phyloP scores from a whole-genome alignment of 2,888 invertebrate genomes.

The Clistopyga incitator region DNA sequence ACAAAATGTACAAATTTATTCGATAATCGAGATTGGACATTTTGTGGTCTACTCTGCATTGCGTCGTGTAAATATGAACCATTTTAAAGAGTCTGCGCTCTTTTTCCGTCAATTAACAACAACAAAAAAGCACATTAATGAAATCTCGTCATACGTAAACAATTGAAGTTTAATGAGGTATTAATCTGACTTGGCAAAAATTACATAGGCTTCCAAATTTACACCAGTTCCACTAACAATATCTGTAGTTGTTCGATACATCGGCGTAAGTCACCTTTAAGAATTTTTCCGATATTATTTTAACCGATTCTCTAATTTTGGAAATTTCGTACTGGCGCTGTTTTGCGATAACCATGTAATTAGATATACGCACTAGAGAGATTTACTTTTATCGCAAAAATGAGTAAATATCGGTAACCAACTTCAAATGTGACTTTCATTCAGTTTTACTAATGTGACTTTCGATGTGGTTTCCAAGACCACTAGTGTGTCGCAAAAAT shows the following conservation, averaged over 20 bases:
- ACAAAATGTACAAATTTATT: conserved; percentile 25
- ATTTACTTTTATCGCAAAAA: neutral
- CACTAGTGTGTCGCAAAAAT: neutral
- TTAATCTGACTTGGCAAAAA: conserved; percentile 14
- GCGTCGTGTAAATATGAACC: conserved; percentile 37
- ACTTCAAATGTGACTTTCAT: conserved; percentile 2
- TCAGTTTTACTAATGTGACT: neutral
- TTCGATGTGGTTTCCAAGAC: neutral
- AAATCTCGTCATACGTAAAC: neutral
- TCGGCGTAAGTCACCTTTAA: conserved; percentile 21
- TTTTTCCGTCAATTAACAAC: conserved; percentile 20
- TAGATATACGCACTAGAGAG: conserved; percentile 6
- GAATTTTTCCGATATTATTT: neutral
- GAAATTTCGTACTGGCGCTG: neutral
- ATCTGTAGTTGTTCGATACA: conserved; percentile 23
- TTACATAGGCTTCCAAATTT: conserved; percentile 25
- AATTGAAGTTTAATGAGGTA: neutral
- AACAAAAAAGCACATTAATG: conserved; percentile 1
- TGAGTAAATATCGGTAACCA: neutral
- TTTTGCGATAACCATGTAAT: conserved; percentile 6
- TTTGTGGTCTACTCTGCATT: neutral
- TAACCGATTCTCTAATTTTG: neutral
- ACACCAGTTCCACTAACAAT: conserved; percentile 34
- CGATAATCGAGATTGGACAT: neutral
- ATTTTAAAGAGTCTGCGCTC: neutral